These are phyloP conservation scores for Tipula unca DNA, from an alignment of 2,888 invertebrate genomes.

Conservation along the genomic window DNA sequence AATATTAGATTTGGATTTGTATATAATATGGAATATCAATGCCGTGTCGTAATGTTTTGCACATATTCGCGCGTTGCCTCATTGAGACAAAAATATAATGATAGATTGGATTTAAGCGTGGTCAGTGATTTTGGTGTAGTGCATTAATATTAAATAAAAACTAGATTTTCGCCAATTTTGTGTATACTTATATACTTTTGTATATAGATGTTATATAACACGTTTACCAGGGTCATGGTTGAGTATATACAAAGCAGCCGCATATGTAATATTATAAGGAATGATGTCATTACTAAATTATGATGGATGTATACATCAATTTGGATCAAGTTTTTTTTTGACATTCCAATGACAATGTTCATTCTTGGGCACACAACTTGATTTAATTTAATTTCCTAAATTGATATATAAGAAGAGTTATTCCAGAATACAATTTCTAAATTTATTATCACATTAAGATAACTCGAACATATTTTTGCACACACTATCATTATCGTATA, in stretches of 20 bases:
- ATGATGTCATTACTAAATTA: neutral
- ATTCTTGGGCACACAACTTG: neutral
- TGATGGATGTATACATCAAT: neutral
- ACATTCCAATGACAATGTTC: neutral
- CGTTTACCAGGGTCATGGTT: neutral
- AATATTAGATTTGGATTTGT: neutral
- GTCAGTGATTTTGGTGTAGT: too few relatives aligned
- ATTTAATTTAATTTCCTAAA: neutral
- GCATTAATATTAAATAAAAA: too few relatives aligned
- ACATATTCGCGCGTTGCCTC: neutral
- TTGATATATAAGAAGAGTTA: neutral
- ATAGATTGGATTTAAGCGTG: too few relatives aligned
- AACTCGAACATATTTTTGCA: neutral
- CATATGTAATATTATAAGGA: neutral
- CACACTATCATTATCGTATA: neutral
- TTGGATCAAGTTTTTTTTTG: neutral
- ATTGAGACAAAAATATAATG: neutral
- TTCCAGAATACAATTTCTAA: neutral
- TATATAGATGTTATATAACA: neutral
- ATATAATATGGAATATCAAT: too few relatives aligned
- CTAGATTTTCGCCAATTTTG: too few relatives aligned
- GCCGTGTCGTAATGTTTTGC: neutral
- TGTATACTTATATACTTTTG: too few relatives aligned
- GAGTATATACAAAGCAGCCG: too few relatives aligned
- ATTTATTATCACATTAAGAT: neutral